Base-by-base conservation (phyloP, 1,140 invertebrate genomes). In the Odontomachus brunneus region DNA sequence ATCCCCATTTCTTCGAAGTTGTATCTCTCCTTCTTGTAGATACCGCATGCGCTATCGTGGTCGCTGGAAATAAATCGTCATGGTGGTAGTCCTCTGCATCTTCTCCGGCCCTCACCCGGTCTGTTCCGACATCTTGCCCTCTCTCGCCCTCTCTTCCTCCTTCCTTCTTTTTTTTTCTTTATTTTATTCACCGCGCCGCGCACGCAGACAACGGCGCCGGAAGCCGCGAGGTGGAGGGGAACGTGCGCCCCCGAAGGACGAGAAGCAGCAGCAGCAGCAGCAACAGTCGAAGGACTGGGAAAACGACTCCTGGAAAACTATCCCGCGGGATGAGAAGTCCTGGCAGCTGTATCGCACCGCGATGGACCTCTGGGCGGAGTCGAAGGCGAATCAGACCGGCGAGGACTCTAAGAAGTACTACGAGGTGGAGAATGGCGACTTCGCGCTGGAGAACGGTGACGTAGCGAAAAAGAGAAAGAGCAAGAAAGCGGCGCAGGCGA, bases 21-120 rank as follows among this genome's bases (percentile, higher is more conserved):
- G 88, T 92, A 87, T 92, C 92, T 91, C 90, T 91, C 89, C 85
- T 93, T 92, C 91, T 91, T 94, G 92, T 94, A 94, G 93, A 94
- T 94, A 93, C 92, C 92, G 93, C 93, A 94, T 94, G 93, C 92
- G 93, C 92, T 94, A 94, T 92, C 93, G 91, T 90, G 92, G 91
- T 93, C 93, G 92, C 93, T 94, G 94, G 93, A 94, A 93, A 93
- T 94, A 94, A 93, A 94, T 84, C 90, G 91, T 86, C 91, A 49
- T 86, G 93, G 93, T 94, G 93, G 91, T 94, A 93, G 93, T 76
- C 62, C 19, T 83, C 53, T 22, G 74, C 49, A 51, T 72, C 72
- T 33, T 44, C 38, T 53, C 29, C 19, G 73, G 17, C 17, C 26
- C 17, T 19, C 62, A 62, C 7, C 48, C 48, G 29, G 5, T 19